These are phyloP conservation scores for Austrolebias charrua DNA, from an alignment of 2,797 vertebrate species.

Conservation along the genomic window DNA sequence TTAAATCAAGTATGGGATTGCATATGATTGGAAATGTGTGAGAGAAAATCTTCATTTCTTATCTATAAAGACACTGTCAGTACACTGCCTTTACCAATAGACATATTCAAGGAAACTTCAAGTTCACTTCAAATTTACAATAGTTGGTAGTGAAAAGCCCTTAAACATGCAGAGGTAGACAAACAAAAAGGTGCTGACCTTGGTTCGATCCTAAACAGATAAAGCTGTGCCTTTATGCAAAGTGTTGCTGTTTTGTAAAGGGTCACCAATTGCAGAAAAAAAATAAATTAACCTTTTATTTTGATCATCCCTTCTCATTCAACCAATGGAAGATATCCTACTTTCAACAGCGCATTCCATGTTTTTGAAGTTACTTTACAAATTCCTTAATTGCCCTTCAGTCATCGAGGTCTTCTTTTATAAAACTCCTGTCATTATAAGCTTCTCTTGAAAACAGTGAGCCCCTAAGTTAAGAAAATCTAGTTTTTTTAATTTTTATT, in stretches of 20 bases:
- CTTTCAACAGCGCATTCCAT: slow-evolving; percentile 51
- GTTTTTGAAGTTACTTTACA: slow-evolving; percentile 53
- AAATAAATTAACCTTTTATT: slow-evolving; percentile 62
- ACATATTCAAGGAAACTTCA: slow-evolving; percentile 52
- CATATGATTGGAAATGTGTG: slow-evolving; percentile 20
- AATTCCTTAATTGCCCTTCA: slow-evolving; percentile 62
- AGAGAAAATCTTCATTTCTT: slow-evolving; percentile 28
- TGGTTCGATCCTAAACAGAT: slow-evolving; percentile 65
- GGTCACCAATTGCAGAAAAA: slow-evolving; percentile 42
- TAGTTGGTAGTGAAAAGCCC: slow-evolving; percentile 30
- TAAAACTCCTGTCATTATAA: slow-evolving; percentile 25
- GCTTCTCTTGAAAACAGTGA: slow-evolving; percentile 2
- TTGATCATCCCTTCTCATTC: slow-evolving; percentile 38
- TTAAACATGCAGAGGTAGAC: slow-evolving; percentile 36
- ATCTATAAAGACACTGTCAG: slow-evolving; percentile 13
- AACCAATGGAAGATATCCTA: slow-evolving; percentile 56
- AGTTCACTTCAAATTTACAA: slow-evolving; percentile 40
- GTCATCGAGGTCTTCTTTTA: slow-evolving; percentile 57
- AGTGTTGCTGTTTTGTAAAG: slow-evolving; percentile 53
- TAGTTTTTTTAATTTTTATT: slow-evolving; percentile 4
- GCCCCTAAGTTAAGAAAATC: background rate
- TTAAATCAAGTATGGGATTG: slow-evolving; percentile 28
- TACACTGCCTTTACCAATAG: slow-evolving; percentile 10
- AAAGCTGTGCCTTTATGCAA: slow-evolving; percentile 46
- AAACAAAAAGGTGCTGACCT: slow-evolving; percentile 68